Evolutionary conservation across 2,113 vertebrate genomes (phyloP), one percentile per base, ranked within the genome.

Genomic region (Eubucco bourcierii): DNA sequence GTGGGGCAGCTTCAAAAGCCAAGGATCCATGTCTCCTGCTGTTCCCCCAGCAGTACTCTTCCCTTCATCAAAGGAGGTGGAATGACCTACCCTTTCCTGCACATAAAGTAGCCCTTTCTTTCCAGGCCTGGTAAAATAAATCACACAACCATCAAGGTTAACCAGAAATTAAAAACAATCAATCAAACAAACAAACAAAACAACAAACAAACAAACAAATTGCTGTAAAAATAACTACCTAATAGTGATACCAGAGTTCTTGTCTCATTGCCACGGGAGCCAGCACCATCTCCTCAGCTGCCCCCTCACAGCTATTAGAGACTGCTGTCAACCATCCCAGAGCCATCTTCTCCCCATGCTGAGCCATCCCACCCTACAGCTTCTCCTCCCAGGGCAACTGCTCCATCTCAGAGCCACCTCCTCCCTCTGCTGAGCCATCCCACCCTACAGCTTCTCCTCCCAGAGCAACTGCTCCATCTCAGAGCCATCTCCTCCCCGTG

Each of bases 141-240:
- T 63, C 50, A 31, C 23, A 55, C 6, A 61, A 60, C 6, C 1
- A 4, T 46, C 19, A 46, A 3, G 23, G 10, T 0, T 0, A 4
- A 58, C 34, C 33, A 72, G 16, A 90, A 93, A 84, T 28, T 3
- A 6, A 0, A 15, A 37, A 61, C n/a, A n/a, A n/a, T n/a, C n/a
- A n/a, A 27, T 7, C 37, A 39, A 39, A 39, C 37, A n/a, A n/a
- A n/a, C 37, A 39, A 39, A 39, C 37, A 44, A 31, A 28, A n/a
- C n/a, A 27, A 8, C 37, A 39, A 39, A 39, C 37, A n/a, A n/a
- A n/a, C 37, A 39, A 39, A 39, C 37, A 44, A 31, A 28, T 10
- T 33, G 18, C 33, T 39, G 20, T 28, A 65, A 37, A 70, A 72
- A 20, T 5, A 47, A 17, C 12, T 41, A 59, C 18, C 4, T 15